A percentile compares a stretch with the other conserved stretches of the same genome.
Evolutionary conservation across 2,888 invertebrate genomes (phyloP).

Genomic region (Linhomoeus sp.): DNA sequence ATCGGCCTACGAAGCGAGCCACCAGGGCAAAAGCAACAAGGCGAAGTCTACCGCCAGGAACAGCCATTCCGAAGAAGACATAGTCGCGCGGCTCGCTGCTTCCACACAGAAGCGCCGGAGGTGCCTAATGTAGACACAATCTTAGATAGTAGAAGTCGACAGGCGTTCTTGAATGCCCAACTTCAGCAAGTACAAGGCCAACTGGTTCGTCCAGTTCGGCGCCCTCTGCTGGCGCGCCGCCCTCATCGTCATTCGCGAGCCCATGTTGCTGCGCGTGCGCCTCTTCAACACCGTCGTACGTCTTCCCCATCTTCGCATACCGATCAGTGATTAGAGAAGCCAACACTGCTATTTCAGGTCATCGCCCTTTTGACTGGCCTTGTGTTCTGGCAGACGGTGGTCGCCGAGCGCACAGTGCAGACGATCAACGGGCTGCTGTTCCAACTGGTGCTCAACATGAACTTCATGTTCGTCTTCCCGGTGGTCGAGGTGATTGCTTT

Average conservation of each 20-base stretch:
- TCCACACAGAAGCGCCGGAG: too few relatives aligned
- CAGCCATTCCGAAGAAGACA: too few relatives aligned
- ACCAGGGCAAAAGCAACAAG: too few relatives aligned
- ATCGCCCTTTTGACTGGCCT: constrained; percentile 64
- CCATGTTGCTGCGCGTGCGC: constrained; percentile 66
- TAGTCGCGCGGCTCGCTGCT: too few relatives aligned
- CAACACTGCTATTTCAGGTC: constrained; percentile 44
- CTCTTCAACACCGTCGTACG: constrained; percentile 68
- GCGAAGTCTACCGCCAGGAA: too few relatives aligned
- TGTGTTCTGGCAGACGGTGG: constrained; percentile 58
- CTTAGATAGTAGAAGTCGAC: too few relatives aligned
- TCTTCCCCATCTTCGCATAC: background rate
- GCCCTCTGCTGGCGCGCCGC: constrained; percentile 77
- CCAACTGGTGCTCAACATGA: constrained; percentile 76
- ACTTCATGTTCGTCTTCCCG: constrained; percentile 76
- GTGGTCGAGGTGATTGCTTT: constrained; percentile 79
- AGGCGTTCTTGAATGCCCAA: too few relatives aligned
- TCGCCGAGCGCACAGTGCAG: constrained; percentile 71
- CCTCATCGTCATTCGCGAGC: constrained; percentile 69
- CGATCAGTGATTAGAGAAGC: too few relatives aligned
- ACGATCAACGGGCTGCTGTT: constrained; percentile 81
- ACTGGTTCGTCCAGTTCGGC: constrained; percentile 66
- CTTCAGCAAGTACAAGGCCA: constrained; percentile 50
- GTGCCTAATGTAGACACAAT: too few relatives aligned
- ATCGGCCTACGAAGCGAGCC: too few relatives aligned